Evolutionary conservation across 2,113 vertebrate genomes (phyloP).

Genomic region (Aegotheles bennettii): DNA sequence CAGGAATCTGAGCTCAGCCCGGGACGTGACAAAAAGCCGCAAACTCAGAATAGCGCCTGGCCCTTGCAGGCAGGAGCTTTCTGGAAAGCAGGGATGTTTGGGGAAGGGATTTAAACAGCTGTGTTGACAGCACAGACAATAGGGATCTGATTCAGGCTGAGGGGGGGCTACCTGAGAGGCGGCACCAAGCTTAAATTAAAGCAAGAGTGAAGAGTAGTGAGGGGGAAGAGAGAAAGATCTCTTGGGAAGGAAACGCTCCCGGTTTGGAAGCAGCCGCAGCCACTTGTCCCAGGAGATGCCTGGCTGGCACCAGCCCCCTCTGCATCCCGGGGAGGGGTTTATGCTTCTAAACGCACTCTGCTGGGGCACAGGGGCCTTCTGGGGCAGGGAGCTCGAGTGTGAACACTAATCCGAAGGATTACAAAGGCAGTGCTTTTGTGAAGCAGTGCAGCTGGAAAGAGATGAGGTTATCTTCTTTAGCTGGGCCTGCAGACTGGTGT

Average conservation of each 20-base stretch:
- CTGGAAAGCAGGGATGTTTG: not conserved
- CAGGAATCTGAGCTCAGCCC: not conserved
- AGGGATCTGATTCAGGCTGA: not conserved
- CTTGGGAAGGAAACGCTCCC: not conserved
- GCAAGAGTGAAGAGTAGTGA: not conserved
- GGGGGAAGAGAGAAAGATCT: not conserved
- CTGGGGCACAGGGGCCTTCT: not conserved
- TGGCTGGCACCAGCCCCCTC: not conserved
- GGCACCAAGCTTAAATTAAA: not conserved
- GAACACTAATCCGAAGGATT: not conserved
- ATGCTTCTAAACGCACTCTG: not conserved
- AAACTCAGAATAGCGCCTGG: not conserved
- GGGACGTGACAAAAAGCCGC: not conserved
- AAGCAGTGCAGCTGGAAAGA: not conserved
- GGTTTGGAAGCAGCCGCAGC: not conserved
- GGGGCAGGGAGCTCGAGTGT: not conserved
- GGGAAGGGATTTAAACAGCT: conserved; percentile 33
- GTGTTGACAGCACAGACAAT: conserved; percentile 28
- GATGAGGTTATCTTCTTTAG: not conserved
- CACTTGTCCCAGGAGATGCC: not conserved
- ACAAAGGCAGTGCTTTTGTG: not conserved
- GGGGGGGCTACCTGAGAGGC: conserved; percentile 27
- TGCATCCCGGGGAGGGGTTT: not conserved
- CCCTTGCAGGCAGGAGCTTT: not conserved
- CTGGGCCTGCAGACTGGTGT: not conserved